Evolutionary conservation across 1,140 invertebrate genomes (phyloP), one percentile per base, ranked within the genome.

Genomic region (Drosophila murphyi): DNA sequence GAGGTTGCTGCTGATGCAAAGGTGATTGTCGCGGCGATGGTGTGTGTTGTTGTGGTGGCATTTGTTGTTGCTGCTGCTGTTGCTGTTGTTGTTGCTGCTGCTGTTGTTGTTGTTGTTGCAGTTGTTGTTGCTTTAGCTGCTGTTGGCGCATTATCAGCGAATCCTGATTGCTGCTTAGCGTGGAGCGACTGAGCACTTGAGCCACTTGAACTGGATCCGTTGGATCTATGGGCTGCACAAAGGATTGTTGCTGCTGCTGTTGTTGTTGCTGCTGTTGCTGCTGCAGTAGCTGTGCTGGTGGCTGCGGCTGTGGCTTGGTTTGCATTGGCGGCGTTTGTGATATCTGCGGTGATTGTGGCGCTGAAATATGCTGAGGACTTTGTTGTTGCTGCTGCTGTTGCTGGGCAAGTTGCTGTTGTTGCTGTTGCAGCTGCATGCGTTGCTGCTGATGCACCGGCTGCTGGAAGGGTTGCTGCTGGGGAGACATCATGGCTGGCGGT

Each of bases 121-220:
- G 51, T 59, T 91, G 91, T 32, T 92, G 91, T 70, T 92, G 91
- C 51, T 91, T 90, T 1, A 91, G 32, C n/a, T 91, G 89, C 41
- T 92, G 91, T 10, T 92, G 89, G 0, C 91, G 60, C 89, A 92
- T 91, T 37, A 92, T 92, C 8, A 92, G 34, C 2, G 87, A 91
- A 6, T 92, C 91, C 65, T 92, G 91, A 74, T 90, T 92, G 37
- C 91, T 90, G 45, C 86, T 89, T 0, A 91, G 59, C 4, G 91
- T 71, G 2, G 91, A 89, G 5, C 91, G 77, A 51, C 91, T 92
- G 4, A 92, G 75, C 0, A 92, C 81, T 56, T 92, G 91, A 0
- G 91, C 91, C 5, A 92, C 91, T 35, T 92, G 91, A 5, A 91
- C 81, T 0, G 91, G 91, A 73, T 92, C 91, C 4, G 91, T 92